phyloP scores from a whole-genome alignment of 2,888 invertebrate genomes.

The Leucophora obtusa region DNA sequence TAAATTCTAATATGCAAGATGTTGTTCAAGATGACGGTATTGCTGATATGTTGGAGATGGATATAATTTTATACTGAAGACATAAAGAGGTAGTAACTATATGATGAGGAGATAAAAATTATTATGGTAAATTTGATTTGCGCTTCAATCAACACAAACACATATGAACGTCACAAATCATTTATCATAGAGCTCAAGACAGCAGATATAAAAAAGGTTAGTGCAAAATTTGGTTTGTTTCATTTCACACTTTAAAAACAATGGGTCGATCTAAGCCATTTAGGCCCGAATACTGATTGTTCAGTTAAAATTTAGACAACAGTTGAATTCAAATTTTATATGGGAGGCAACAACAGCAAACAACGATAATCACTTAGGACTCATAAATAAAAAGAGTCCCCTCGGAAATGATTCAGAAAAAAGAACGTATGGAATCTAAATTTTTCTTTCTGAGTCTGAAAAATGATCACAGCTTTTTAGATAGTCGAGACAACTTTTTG shows the following conservation, averaged over 20 bases:
- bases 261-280: too few relatives aligned
- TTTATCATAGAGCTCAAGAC: neutral
- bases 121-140: conserved; percentile 61
- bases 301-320: too few relatives aligned
- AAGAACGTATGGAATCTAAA: too few relatives aligned
- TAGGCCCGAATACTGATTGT: too few relatives aligned
- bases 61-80: conserved; percentile 34
- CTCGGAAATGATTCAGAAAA: too few relatives aligned
- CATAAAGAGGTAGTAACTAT: conserved; percentile 9
- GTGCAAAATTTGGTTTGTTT: conserved; percentile 3
- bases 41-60: conserved; percentile 18
- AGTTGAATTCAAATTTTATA: too few relatives aligned
- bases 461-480: too few relatives aligned
- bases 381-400: too few relatives aligned
- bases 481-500: too few relatives aligned
- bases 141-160: conserved; percentile 64
- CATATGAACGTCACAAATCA: conserved; percentile 25
- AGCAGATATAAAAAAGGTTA: neutral
- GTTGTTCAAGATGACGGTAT: conserved; percentile 10
- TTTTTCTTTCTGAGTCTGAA: too few relatives aligned
- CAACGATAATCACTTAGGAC: too few relatives aligned
- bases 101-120: conserved; percentile 48
- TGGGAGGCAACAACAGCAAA: too few relatives aligned
- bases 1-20: neutral
- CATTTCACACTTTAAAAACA: neutral